Percentiles rank a stretch among this genome's conserved stretches.
Evolutionary conservation across 2,888 invertebrate species (phyloP).

Genomic region (Andrena trimmerana): DNA sequence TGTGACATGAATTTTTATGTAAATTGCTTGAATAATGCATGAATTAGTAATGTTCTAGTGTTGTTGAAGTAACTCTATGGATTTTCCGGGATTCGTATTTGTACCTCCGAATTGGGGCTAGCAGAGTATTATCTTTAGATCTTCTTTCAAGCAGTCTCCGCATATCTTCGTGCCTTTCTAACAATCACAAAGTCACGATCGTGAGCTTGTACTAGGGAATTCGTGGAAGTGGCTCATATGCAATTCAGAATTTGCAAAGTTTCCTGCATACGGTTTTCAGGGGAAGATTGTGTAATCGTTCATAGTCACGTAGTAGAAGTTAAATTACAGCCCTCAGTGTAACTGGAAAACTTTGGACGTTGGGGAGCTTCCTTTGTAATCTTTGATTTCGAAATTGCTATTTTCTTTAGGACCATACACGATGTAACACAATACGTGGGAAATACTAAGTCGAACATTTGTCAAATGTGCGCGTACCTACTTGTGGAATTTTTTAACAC

Average conservation of each 20-base stretch:
- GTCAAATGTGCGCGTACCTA: no score
- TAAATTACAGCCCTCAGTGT: neutral
- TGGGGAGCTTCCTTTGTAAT: no score
- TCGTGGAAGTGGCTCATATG: neutral
- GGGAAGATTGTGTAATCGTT: slow-evolving; percentile 3
- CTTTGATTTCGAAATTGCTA: no score
- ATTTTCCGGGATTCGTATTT: slow-evolving; percentile 25
- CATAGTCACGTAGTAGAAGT: neutral
- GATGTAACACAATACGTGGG: no score
- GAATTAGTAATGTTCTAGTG: no score
- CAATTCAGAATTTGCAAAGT: slow-evolving; percentile 21
- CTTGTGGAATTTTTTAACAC: no score
- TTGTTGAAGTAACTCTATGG: neutral
- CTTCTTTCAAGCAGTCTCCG: slow-evolving; percentile 1
- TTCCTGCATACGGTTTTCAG: neutral
- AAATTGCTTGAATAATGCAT: no score
- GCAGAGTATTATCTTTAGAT: neutral
- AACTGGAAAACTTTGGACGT: neutral
- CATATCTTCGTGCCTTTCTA: slow-evolving; percentile 3
- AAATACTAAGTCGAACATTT: no score
- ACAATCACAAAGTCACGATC: slow-evolving; percentile 24
- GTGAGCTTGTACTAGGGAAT: slow-evolving; percentile 2
- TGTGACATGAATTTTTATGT: no score
- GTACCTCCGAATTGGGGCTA: neutral
- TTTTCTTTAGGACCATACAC: no score